A percentile compares a stretch with the other conserved stretches of the same genome.
Conservation (phyloP, 2,797 vertebrate species). For the Oryzias sinensis region DNA sequence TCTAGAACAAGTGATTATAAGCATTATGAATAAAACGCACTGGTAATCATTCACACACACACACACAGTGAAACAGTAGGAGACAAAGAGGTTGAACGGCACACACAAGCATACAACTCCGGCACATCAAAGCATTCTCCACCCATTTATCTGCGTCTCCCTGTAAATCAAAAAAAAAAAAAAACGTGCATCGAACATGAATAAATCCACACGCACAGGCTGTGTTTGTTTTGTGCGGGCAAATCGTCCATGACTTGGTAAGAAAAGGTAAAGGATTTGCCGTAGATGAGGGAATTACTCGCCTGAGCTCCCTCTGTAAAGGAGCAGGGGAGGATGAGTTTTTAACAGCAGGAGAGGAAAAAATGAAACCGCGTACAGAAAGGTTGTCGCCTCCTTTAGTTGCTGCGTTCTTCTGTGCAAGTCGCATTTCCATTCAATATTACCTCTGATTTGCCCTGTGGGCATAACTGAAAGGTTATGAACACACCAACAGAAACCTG, state of each 20-base stretch:
- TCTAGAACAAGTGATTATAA: conserved; percentile 39
- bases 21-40: conserved; percentile 41
- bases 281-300: conserved; percentile 65
- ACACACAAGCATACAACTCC: conserved; percentile 56
- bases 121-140: conserved; percentile 68
- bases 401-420: conserved; percentile 59
- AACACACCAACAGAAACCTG: conserved; percentile 13
- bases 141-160: conserved; percentile 63
- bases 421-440: conserved; percentile 67
- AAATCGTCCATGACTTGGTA: conserved; percentile 44
- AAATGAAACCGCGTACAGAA: conserved; percentile 27
- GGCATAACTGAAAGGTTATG: conserved; percentile 36
- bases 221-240: conserved; percentile 63
- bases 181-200: conserved; percentile 49
- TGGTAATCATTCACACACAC: conserved; percentile 41
- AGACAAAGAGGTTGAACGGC: conserved; percentile 67
- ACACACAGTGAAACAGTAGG: conserved; percentile 14
- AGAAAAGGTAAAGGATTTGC: conserved; percentile 57
- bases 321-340: conserved; percentile 54
- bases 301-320: conserved; percentile 67
- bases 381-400: conserved; percentile 63
- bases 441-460: conserved; percentile 51
- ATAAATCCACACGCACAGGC: conserved; percentile 14
- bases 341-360: conserved; percentile 41
- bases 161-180: conserved; percentile 71